phyloP scores from a whole-genome alignment of 2,113 vertebrate genomes.

The Copsychus sechellarum region DNA sequence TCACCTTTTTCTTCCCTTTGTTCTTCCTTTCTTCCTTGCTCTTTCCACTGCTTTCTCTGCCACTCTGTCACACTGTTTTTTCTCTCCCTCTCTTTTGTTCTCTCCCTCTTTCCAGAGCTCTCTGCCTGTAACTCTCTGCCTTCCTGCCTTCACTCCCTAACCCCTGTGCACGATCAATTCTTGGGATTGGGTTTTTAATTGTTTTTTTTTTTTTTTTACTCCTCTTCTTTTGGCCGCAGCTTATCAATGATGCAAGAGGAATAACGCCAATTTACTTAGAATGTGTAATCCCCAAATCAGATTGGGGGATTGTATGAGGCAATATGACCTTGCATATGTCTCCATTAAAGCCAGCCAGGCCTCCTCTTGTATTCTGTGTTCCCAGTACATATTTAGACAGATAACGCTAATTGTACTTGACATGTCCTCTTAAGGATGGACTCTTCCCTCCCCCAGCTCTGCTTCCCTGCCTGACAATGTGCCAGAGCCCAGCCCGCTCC shows the following conservation, averaged over 20 bases:
- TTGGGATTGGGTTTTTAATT: constrained; percentile 57
- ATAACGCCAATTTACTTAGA: constrained; percentile 85
- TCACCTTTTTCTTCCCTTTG: background rate
- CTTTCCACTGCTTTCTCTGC: background rate
- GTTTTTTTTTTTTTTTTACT: constrained; percentile 31
- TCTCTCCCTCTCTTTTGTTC: background rate
- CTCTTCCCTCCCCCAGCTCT: constrained; percentile 68
- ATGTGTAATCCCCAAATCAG: constrained; percentile 90
- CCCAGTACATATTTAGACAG: constrained; percentile 82
- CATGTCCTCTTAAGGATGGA: constrained; percentile 79
- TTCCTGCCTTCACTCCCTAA: background rate
- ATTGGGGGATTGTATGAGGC: constrained; percentile 85
- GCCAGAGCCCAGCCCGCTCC: constrained; percentile 7
- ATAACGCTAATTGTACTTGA: constrained; percentile 84
- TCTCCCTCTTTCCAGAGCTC: background rate
- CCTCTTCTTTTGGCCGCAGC: constrained; percentile 73
- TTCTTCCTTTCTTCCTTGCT: background rate
- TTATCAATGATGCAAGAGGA: constrained; percentile 86
- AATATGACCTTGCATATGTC: constrained; percentile 86
- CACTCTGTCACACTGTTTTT: background rate
- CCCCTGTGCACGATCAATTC: background rate
- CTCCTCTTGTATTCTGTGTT: constrained; percentile 71
- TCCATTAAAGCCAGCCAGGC: constrained; percentile 80
- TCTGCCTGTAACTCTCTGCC: background rate
- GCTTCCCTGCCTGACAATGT: constrained; percentile 60